A percentile compares a stretch with the other conserved stretches of the same genome.
These are phyloP conservation scores for Apis cerana DNA, from an alignment of 1,140 invertebrate species.

Conservation along the genomic window DNA sequence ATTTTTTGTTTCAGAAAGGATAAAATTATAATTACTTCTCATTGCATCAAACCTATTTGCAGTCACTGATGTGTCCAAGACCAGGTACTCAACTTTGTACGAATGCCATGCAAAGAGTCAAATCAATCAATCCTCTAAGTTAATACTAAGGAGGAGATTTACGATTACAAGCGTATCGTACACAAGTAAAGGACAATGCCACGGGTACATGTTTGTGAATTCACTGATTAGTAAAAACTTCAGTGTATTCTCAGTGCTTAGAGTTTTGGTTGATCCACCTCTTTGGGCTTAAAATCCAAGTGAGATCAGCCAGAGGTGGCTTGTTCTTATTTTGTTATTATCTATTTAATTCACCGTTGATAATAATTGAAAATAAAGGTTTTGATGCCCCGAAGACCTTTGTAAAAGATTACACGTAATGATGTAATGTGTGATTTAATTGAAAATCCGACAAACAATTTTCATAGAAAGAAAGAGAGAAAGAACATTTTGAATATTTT, in stretches of 20 bases:
- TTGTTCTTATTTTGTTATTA: conserved; percentile 69
- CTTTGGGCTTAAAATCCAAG: conserved; percentile 61
- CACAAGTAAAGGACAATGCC: conserved; percentile 34
- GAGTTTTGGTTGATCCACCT: conserved; percentile 69
- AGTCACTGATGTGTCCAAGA: conserved; percentile 70
- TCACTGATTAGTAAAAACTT: conserved; percentile 32
- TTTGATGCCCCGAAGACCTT: conserved; percentile 63
- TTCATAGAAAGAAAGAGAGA: conserved; percentile 67
- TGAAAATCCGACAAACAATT: conserved; percentile 43
- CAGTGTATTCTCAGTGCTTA: conserved; percentile 57
- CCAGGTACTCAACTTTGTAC: conserved; percentile 66
- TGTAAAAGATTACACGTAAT: conserved; percentile 52
- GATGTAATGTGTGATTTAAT: conserved; percentile 52
- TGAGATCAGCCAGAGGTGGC: conserved; percentile 61
- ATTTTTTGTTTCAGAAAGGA: conserved; percentile 76
- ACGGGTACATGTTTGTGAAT: conserved; percentile 30
- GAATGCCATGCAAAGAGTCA: conserved; percentile 69
- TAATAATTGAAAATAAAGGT: conserved; percentile 66
- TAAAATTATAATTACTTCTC: conserved; percentile 74
- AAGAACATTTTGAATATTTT: conserved; percentile 53
- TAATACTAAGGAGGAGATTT: conserved; percentile 35
- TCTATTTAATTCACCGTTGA: conserved; percentile 66
- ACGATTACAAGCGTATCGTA: conserved; percentile 43
- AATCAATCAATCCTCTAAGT: conserved; percentile 72
- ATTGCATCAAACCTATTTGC: conserved; percentile 74